phyloP scores from a whole-genome alignment of 2,113 vertebrate genomes.

The Arenaria interpres region DNA sequence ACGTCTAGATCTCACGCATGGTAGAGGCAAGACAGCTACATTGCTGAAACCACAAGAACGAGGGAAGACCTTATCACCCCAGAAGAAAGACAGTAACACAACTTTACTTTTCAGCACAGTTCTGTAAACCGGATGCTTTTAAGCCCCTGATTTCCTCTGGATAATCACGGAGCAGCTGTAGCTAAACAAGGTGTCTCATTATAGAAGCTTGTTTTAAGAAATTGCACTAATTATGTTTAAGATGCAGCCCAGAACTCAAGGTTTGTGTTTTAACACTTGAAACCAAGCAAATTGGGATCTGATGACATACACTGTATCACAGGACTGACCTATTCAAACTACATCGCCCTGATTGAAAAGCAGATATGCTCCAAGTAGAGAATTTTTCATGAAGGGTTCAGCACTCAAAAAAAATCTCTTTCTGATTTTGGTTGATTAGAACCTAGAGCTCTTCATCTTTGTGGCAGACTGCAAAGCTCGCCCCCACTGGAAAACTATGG shows the following conservation, averaged over 20 bases:
- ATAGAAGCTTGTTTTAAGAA: background rate
- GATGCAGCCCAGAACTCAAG: background rate
- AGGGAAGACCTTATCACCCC: background rate
- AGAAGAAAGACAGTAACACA: background rate
- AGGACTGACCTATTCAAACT: background rate
- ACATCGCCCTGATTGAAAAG: background rate
- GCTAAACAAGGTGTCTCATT: constrained; percentile 14
- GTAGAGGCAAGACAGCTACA: background rate
- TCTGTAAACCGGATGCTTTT: constrained; percentile 12
- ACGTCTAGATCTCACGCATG: background rate
- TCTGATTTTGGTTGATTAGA: background rate
- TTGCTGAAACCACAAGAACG: background rate
- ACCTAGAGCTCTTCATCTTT: background rate
- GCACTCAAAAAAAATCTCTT: background rate
- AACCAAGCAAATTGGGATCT: background rate
- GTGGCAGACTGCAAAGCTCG: background rate
- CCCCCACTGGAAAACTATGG: background rate
- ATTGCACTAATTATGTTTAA: background rate
- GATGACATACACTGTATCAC: background rate
- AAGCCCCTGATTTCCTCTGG: background rate
- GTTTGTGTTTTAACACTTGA: background rate
- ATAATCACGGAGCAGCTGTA: background rate
- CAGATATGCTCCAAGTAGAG: background rate
- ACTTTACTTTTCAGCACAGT: background rate
- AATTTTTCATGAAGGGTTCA: background rate